These are phyloP conservation scores for Trissonchulus latispiculum DNA, from an alignment of 2,888 invertebrate species.

Conservation along the genomic window DNA sequence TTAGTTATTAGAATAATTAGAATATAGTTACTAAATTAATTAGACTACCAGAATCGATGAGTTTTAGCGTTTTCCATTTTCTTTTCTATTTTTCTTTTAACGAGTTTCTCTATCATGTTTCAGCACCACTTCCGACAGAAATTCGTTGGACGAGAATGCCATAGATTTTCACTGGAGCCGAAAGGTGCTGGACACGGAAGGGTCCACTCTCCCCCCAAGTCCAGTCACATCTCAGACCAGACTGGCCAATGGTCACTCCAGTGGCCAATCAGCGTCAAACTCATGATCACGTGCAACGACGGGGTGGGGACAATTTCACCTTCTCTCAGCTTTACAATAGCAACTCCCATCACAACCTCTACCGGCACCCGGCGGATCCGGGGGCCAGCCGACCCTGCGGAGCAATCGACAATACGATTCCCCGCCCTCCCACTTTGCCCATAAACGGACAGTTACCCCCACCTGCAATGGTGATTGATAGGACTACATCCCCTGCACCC, in stretches of 20 bases:
- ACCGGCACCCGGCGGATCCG: no score
- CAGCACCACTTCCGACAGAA: conserved; percentile 4
- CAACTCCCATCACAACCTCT: no score
- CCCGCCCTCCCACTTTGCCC: no score
- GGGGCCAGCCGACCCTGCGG: no score
- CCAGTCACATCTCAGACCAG: background rate
- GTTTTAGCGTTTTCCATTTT: background rate
- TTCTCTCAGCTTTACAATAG: no score
- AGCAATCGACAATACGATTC: no score
- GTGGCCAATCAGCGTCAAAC: background rate
- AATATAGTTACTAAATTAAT: no score
- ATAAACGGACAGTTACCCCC: background rate
- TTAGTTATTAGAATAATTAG: no score
- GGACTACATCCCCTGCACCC: background rate
- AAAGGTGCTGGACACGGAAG: background rate
- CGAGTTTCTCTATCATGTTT: background rate
- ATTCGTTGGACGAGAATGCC: conserved; percentile 22
- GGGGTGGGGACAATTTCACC: no score
- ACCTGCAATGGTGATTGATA: background rate
- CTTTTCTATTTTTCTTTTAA: background rate
- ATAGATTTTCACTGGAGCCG: background rate
- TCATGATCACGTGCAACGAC: no score
- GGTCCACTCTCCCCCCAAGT: background rate
- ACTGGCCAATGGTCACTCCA: background rate
- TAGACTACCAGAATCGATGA: no score